Evolutionary conservation across 2,113 vertebrate genomes (phyloP), one percentile per base, ranked within the genome.

Genomic region (Sialia sialis): DNA sequence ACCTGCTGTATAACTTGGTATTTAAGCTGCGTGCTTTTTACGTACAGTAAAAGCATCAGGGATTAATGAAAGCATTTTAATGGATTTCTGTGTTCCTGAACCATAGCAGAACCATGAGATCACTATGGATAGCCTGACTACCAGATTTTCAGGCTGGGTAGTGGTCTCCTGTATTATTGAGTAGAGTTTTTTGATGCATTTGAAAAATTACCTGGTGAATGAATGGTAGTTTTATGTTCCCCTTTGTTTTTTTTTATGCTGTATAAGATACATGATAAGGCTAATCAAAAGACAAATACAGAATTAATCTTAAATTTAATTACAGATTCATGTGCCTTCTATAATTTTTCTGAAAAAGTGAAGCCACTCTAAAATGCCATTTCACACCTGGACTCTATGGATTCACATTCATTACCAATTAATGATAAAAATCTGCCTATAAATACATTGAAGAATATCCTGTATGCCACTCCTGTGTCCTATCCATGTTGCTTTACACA

Each of bases 21-120:
- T 91, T 94, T 95, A 90, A 83, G 69, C 89, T 87, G 84, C 34
- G 5, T 94, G 84, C 51, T 63, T 95, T 92, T 90, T 94, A 88
- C 55, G 74, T 81, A 90, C 77, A 91, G 25, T 74, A 87, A 85
- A 95, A 96, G 84, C 88, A 85, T 89, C 51, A 32, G 91, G 90
- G 85, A 96, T 92, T 94, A 94, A 77, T 75, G 79, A 95, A 80
- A 94, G 38, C 54, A 64, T 84, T 96, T 51, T 11, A 91, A 78
- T 67, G 86, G 89, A 87, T 29, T 93, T 91, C 56, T 69, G 3
- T 79, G 34, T 73, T 91, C 25, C 66, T 66, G 63, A 77, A 49
- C 96, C 89, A 76, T 73, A 76, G 77, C 93, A 82, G 74, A 94
- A 54, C 51, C 58, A 30, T 91, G 89, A 82, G 94, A 46, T 84